Conservation (phyloP, 2,797 vertebrate genomes). For the Harpagifer antarcticus region DNA sequence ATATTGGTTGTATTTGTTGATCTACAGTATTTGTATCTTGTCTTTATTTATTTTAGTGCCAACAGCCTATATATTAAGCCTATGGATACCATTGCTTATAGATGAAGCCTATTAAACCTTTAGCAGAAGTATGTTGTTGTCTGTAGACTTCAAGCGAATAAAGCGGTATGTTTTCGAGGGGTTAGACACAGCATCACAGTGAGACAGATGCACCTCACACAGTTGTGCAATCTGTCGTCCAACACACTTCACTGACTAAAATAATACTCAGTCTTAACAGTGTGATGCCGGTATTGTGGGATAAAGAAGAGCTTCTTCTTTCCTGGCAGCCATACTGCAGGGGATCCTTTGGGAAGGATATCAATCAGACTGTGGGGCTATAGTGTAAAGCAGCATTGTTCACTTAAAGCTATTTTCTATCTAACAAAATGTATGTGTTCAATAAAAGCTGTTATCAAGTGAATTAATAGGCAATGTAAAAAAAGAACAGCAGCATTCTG, state of each 20-base stretch:
- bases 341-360: conserved; percentile 15
- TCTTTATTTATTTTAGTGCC: too few species aligned
- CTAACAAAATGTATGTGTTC: neutral
- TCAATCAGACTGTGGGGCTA: neutral
- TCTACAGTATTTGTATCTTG: too few species aligned
- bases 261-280: conserved; percentile 18
- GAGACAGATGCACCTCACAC: conserved; percentile 17
- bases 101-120: neutral
- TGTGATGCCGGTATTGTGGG: conserved; percentile 18
- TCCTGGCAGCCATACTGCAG: conserved; percentile 21
- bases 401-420: neutral
- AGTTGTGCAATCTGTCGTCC: conserved; percentile 29
- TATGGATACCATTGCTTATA: neutral
- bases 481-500: neutral
- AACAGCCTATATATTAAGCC: too few species aligned
- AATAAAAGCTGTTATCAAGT: neutral
- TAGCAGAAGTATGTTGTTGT: too few species aligned
- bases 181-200: neutral
- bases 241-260: conserved; percentile 13
- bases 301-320: conserved; percentile 16
- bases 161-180: neutral
- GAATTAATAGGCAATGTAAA: neutral
- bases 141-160: neutral
- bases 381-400: neutral
- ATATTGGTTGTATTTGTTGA: too few species aligned